These are phyloP conservation scores for Xerus inauris DNA, from an alignment of 2,113 vertebrate species.

Conservation along the genomic window DNA sequence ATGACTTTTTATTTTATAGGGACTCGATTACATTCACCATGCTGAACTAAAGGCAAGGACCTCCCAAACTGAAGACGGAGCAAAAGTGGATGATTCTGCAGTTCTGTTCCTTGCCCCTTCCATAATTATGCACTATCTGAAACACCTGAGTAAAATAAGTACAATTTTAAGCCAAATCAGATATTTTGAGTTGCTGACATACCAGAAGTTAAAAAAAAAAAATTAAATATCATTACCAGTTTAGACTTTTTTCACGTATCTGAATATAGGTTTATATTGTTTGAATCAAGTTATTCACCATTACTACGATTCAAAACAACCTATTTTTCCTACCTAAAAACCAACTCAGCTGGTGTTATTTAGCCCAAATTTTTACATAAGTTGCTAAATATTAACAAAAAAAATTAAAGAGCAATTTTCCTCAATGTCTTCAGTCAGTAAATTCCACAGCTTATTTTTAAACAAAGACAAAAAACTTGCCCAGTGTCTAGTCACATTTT, in stretches of 20 bases:
- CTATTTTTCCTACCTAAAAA: constrained; percentile 27
- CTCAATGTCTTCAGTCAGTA: constrained; percentile 6
- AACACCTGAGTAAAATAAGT: constrained; percentile 9
- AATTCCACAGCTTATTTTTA: constrained; percentile 27
- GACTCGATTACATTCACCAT: not conserved
- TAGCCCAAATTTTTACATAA: not conserved
- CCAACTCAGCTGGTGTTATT: not conserved
- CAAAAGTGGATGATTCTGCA: not conserved
- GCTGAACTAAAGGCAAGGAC: not conserved
- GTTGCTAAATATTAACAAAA: not conserved
- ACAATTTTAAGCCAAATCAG: not conserved
- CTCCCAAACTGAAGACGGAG: not conserved
- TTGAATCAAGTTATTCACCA: not conserved
- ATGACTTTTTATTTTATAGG: constrained; percentile 31
- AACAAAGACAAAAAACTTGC: not conserved
- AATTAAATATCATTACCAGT: not conserved
- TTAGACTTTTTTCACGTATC: not conserved
- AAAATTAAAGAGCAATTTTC: not conserved
- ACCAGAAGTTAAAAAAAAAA: not conserved
- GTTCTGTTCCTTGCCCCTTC: not conserved
- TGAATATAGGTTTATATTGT: not conserved
- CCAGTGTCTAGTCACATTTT: not conserved
- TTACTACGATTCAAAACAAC: constrained; percentile 47
- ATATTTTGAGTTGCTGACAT: constrained; percentile 31
- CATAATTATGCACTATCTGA: not conserved